Evolutionary conservation across 2,888 invertebrate genomes (phyloP).

Genomic region (Atrina japonica): DNA sequence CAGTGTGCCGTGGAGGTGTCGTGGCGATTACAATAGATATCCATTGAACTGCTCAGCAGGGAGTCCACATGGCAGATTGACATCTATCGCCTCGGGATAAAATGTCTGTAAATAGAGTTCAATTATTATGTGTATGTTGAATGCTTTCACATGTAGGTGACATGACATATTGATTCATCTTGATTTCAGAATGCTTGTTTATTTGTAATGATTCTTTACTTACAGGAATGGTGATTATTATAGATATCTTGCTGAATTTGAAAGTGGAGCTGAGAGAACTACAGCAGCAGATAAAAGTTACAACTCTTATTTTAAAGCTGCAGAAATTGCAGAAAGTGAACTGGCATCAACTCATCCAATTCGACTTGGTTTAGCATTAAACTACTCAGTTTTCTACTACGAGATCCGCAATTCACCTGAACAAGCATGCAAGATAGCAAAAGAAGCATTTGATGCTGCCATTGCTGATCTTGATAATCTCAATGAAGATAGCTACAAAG

Average conservation of each 20-base stretch:
- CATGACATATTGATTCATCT: no score
- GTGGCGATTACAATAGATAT: no score
- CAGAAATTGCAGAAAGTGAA: slow-evolving; percentile 98
- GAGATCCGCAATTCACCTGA: slow-evolving; percentile 99
- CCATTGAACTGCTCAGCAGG: no score
- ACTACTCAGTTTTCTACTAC: slow-evolving; percentile 99
- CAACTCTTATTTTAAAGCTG: slow-evolving; percentile 87
- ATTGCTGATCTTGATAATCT: slow-evolving; percentile 99
- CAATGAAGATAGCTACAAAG: slow-evolving; percentile 99
- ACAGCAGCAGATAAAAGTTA: slow-evolving; percentile 46
- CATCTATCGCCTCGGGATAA: no score
- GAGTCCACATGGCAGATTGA: no score
- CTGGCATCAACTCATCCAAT: slow-evolving; percentile 99
- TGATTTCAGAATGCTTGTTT: no score
- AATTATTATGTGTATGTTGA: no score
- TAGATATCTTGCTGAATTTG: slow-evolving; percentile 99
- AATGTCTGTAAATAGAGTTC: no score
- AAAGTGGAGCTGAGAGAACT: slow-evolving; percentile 93
- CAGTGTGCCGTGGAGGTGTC: no score
- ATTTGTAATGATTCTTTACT: slow-evolving; percentile 93
- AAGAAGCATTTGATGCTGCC: slow-evolving; percentile 99
- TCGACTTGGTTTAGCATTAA: slow-evolving; percentile 98
- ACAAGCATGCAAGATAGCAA: slow-evolving; percentile 99
- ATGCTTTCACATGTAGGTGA: no score
- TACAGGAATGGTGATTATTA: slow-evolving; percentile 99